These are phyloP conservation scores for Ophioninae sp. DNA, from an alignment of 2,888 invertebrate genomes.

Conservation along the genomic window DNA sequence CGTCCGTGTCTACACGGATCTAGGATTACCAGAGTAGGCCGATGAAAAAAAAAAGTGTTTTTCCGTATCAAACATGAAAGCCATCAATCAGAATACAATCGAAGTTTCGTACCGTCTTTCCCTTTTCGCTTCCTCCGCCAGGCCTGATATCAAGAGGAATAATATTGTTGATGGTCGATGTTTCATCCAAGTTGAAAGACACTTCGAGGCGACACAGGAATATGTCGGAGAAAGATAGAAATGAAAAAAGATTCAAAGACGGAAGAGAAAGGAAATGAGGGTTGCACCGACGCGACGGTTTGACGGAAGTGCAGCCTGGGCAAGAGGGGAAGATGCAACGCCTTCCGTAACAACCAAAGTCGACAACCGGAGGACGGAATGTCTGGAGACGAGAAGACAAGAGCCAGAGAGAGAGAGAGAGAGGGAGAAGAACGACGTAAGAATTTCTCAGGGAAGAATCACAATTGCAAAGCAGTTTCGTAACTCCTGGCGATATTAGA, in stretches of 20 bases:
- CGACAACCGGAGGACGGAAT: constrained; percentile 29
- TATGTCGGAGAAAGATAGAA: constrained; percentile 10
- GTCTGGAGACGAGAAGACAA: not conserved
- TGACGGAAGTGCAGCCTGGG: constrained; percentile 50
- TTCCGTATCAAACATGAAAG: not conserved
- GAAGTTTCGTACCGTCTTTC: not conserved
- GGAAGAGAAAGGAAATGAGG: constrained; percentile 20
- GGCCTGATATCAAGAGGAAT: not conserved
- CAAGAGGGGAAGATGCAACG: constrained; percentile 42
- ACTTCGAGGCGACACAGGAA: constrained; percentile 40
- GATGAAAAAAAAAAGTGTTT: constrained; percentile 13
- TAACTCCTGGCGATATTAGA: constrained; percentile 72
- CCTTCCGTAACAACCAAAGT: constrained; percentile 30
- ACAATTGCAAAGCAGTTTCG: constrained; percentile 74
- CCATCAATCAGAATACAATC: constrained; percentile 11
- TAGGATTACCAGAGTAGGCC: constrained; percentile 15
- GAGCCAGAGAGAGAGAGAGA: not conserved
- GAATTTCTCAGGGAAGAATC: constrained; percentile 70
- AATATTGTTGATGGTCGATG: constrained; percentile 29
- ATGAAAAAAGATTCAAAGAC: constrained; percentile 22
- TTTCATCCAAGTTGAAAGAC: constrained; percentile 25
- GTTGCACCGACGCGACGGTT: constrained; percentile 37
- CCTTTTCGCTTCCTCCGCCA: not conserved
- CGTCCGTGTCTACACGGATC: constrained; percentile 27
- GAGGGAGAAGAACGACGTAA: constrained; percentile 52